These are phyloP conservation scores for Diorhabda elongata DNA, from an alignment of 1,140 invertebrate species.

Conservation along the genomic window DNA sequence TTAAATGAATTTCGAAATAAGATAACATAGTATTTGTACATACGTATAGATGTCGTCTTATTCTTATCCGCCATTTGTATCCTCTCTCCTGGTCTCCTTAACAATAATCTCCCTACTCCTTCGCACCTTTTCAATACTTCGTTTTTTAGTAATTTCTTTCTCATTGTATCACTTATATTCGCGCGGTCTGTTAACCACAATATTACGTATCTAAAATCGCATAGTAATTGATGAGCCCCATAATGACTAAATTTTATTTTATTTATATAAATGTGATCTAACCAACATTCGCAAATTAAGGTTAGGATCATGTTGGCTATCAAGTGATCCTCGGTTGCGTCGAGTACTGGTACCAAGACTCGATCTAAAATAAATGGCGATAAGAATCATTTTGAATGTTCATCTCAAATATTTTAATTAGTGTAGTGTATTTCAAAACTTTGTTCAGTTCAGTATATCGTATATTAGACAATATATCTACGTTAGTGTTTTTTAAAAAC, in stretches of 20 bases:
- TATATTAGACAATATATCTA: no score
- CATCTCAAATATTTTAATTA: no score
- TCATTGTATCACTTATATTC: slow-evolving; percentile 53
- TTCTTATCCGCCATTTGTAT: slow-evolving; percentile 61
- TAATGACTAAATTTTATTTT: slow-evolving; percentile 73
- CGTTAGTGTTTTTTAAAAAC: no score
- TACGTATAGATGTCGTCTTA: slow-evolving; percentile 16
- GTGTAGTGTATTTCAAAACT: no score
- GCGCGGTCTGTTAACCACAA: slow-evolving; percentile 63
- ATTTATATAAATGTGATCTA: slow-evolving; percentile 76
- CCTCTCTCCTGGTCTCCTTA: slow-evolving; percentile 69
- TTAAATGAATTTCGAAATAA: background rate
- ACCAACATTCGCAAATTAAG: slow-evolving; percentile 78
- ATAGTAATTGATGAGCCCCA: slow-evolving; percentile 59
- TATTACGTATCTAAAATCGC: slow-evolving; percentile 70
- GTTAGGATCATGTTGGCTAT: slow-evolving; percentile 71
- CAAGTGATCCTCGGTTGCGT: slow-evolving; percentile 65
- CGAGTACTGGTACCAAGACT: slow-evolving; percentile 67
- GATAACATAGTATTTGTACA: background rate
- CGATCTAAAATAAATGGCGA: slow-evolving; percentile 55
- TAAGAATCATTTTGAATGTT: background rate
- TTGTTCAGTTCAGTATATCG: no score
- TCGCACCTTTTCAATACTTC: slow-evolving; percentile 74
- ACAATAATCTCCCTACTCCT: slow-evolving; percentile 69
- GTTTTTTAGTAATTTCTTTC: slow-evolving; percentile 66